Base-by-base conservation (phyloP, 2,113 vertebrate species). In the Salvelinus fontinalis region DNA sequence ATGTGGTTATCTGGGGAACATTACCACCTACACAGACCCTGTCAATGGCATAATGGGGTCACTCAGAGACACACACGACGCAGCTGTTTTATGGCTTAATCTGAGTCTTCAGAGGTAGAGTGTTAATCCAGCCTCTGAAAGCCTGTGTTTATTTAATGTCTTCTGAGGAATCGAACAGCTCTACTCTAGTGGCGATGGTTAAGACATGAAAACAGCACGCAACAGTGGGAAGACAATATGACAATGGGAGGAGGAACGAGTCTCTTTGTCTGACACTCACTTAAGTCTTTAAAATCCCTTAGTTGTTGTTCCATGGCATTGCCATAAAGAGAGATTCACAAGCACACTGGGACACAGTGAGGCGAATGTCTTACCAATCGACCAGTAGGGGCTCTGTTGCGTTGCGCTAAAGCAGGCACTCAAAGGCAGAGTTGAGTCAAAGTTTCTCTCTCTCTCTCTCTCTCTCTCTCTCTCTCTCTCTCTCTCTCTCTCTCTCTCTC, bases 301-400 rank as follows among this genome's bases (percentile, higher is more conserved):
- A 24, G 51, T 18, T 18, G 16, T 54, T 4, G 51, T 54, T 14
- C n/a, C 34, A 74, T 26, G 73, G 51, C 31, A 78, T 77, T n/a
- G 81, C 24, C 79, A 73, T 29, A 72, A 65, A 57, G 66, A 79
- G 72, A 72, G 49, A 73, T 26, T 34, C 20, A 79, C 71, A 13
- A 18, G 14, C 9, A 13, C 75, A 5, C 26, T 68, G 65, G 26
- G 74, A 71, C 80, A 44, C n/a, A 22, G 3, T 72, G 0, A 67
- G 26, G 66, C 82, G 87, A 89, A 84, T 78, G 69, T 22, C 78
- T 4, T 60, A 18, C 51, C 12, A 65, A 76, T 7, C 49, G 39
- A 51, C 90, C 92, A 92, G 91, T 84, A 89, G 92, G 88, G 88
- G 90, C 77, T 80, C 77, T 71, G 81, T 81, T 85, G 83, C 77